These are phyloP conservation scores for Fragum sueziense DNA, from an alignment of 2,888 invertebrate genomes.

Conservation along the genomic window DNA sequence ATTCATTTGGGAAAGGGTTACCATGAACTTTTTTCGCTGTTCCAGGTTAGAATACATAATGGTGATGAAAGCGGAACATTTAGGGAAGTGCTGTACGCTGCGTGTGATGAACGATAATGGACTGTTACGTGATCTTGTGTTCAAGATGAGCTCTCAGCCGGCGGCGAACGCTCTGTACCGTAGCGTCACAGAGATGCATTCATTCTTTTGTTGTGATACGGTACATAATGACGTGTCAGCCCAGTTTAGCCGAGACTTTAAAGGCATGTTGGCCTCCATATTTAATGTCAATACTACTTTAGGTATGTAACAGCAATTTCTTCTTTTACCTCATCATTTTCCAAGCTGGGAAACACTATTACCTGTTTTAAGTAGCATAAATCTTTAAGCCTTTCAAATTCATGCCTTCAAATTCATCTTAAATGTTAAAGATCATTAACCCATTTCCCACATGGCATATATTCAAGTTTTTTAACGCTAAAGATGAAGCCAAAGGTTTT, in stretches of 20 bases:
- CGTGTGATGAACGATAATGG: constrained; percentile 75
- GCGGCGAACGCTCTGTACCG: constrained; percentile 89
- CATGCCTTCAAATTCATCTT: background rate
- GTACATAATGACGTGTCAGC: constrained; percentile 93
- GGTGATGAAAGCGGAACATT: constrained; percentile 79
- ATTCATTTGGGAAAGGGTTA: no score
- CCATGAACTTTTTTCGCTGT: constrained; percentile 31
- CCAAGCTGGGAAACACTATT: no score
- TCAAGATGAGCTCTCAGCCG: constrained; percentile 91
- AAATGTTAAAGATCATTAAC: no score
- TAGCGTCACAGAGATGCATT: constrained; percentile 95
- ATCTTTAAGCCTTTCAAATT: background rate
- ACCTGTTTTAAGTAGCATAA: no score
- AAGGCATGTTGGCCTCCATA: constrained; percentile 94
- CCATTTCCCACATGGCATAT: no score
- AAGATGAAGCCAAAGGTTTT: no score
- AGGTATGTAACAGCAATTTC: constrained; percentile 65
- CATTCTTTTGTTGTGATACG: constrained; percentile 96
- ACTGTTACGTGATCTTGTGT: constrained; percentile 84
- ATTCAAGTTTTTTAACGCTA: no score
- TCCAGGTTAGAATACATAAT: constrained; percentile 79
- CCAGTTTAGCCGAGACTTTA: constrained; percentile 94
- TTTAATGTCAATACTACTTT: constrained; percentile 88
- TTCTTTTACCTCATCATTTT: background rate
- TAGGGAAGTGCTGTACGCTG: constrained; percentile 76